These are phyloP conservation scores for Ptychoptera contaminata DNA, from an alignment of 2,888 invertebrate species.

Conservation along the genomic window DNA sequence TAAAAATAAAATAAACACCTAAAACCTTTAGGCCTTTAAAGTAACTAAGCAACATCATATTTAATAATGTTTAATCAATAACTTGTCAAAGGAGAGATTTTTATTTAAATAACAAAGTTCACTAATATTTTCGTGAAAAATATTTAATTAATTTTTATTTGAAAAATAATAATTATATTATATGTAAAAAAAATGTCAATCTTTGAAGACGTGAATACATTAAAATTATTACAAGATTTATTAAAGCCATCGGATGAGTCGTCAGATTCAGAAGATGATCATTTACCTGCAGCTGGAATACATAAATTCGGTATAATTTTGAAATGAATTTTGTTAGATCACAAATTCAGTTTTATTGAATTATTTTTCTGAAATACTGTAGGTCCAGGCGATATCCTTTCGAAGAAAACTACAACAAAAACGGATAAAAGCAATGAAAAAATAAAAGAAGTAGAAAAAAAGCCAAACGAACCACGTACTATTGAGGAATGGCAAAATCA, in stretches of 20 bases:
- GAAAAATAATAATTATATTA: neutral
- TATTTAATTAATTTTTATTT: neutral
- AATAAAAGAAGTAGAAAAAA: slow-evolving; percentile 14
- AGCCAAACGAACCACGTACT: slow-evolving; percentile 11
- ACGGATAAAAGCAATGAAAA: slow-evolving; percentile 14
- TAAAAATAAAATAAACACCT: too few species aligned
- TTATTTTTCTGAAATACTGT: slow-evolving; percentile 1
- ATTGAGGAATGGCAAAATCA: slow-evolving; percentile 28
- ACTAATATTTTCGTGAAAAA: too few species aligned
- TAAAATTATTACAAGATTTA: slow-evolving; percentile 20
- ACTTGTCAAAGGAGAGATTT: too few species aligned
- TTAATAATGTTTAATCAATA: too few species aligned
- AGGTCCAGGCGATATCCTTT: slow-evolving; percentile 34
- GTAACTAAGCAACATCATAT: too few species aligned
- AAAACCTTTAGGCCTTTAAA: too few species aligned
- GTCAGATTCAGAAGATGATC: slow-evolving; percentile 18
- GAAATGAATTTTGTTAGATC: neutral
- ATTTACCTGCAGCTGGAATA: slow-evolving; percentile 7
- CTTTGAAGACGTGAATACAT: slow-evolving; percentile 22
- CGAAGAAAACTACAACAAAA: slow-evolving; percentile 6
- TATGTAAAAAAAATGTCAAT: slow-evolving; percentile 21
- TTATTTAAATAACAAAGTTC: too few species aligned
- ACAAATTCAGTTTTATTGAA: neutral
- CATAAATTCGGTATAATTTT: slow-evolving; percentile 12
- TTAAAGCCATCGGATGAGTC: slow-evolving; percentile 19